Conservation (phyloP, 2,888 invertebrate genomes). For the Yponomeuta malinellus region DNA sequence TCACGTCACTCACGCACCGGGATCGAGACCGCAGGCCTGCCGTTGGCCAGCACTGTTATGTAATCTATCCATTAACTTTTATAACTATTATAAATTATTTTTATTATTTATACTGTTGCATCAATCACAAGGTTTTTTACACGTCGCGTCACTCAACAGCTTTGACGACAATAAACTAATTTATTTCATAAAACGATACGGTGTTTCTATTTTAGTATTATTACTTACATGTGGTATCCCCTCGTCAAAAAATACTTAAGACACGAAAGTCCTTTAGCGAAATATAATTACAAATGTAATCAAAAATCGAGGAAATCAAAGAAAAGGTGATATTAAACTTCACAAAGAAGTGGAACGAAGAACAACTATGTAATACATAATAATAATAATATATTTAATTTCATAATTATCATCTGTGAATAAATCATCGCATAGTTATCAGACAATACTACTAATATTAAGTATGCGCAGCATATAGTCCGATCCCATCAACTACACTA, state of each 20-base stretch:
- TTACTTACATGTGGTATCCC: neutral
- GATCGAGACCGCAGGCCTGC: constrained; percentile 13
- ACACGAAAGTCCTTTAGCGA: too few relatives aligned
- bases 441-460: neutral
- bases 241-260: too few relatives aligned
- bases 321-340: too few relatives aligned
- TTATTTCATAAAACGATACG: constrained; percentile 63
- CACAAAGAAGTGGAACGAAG: neutral
- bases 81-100: constrained; percentile 73
- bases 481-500: neutral
- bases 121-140: constrained; percentile 39
- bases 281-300: too few relatives aligned
- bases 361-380: neutral
- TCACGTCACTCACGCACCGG: constrained; percentile 1
- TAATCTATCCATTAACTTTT: constrained; percentile 71
- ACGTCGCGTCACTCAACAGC: constrained; percentile 7
- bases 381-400: constrained; percentile 7
- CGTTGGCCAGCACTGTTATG: constrained; percentile 58
- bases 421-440: neutral
- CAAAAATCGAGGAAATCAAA: too few relatives aligned
- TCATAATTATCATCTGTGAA: neutral
- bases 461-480: neutral
- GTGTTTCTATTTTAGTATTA: constrained; percentile 35
- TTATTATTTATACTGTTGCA: constrained; percentile 74
- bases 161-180: constrained; percentile 72